Evolutionary conservation across 2,888 invertebrate genomes (phyloP), one percentile per base, ranked within the genome.

Genomic region (Epinotia brunnichana): DNA sequence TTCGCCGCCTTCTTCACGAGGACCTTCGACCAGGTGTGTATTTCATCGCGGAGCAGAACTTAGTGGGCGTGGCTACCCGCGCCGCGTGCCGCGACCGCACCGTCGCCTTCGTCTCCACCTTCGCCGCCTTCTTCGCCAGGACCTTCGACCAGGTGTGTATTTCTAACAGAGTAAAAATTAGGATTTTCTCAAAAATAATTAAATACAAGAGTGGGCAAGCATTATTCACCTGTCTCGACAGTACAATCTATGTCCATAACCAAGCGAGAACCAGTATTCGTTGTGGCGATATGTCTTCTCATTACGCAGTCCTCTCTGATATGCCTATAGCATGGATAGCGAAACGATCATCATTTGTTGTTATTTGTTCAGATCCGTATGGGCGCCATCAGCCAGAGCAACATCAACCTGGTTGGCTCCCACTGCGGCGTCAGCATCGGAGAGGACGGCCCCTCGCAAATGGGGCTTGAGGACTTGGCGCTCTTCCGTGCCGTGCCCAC

Each of bases 381-480:
- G 99, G 99, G 98, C 21, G 99, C 99, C 64, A 99, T 99, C 87
- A 99, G 99, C 51, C 99, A 99, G 94, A 97, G 98, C 29, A 99
- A 99, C 90, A 97, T 98, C 21, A 99, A 99, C 92, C 97, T 99
- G 88, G 98, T 94, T 74, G 99, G 99, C 0, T 99, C 99, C 0
- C 99, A 99, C 92, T 98, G 98, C 89, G 99, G 99, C 57, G 97
- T 99, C 24, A 98, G 98, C 83, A 99, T 99, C 91, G 99, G 99
- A 44, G 99, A 99, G 92, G 99, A 99, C 92, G 99, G 99, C 0
- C 99, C 99, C 19, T 98, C 98, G 71, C 99, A 99, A 94, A 99
- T 99, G 99, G 99, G 98, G 4, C 94, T 99, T n/a, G 99, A 99
- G 92, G 99, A 99, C 90, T 88, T 99, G 73, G 97, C 98, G 0